Percentiles rank a stretch among this genome's conserved stretches.
phyloP scores from a whole-genome alignment of 2,888 invertebrate genomes.

The Nebria brevicollis region DNA sequence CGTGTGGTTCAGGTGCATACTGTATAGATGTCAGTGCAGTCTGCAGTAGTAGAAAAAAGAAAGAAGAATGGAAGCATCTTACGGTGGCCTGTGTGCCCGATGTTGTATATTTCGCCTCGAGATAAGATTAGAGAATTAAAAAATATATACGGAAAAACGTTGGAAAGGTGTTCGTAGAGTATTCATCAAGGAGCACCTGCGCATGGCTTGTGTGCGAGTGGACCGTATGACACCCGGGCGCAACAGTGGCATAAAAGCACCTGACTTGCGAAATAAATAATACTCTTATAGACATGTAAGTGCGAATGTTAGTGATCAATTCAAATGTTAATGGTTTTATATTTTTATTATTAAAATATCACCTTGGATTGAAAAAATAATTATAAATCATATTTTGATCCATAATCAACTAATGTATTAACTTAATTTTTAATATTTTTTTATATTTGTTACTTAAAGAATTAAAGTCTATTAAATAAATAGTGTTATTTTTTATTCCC shows the following conservation, averaged over 20 bases:
- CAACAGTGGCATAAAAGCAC: neutral
- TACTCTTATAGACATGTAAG: neutral
- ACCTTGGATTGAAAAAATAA: too few species aligned
- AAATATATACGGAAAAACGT: slow-evolving; percentile 1
- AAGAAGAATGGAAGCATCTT: slow-evolving; percentile 4
- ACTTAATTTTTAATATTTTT: too few species aligned
- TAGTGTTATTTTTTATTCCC: too few species aligned
- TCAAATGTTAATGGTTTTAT: too few species aligned
- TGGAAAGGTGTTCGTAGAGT: slow-evolving; percentile 12
- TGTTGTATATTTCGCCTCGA: neutral
- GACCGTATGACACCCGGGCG: neutral
- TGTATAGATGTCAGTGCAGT: slow-evolving; percentile 2
- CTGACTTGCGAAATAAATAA: neutral
- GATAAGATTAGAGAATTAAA: slow-evolving; percentile 19
- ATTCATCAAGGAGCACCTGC: slow-evolving; percentile 13
- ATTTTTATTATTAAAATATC: too few species aligned
- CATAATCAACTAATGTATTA: too few species aligned
- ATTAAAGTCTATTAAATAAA: too few species aligned
- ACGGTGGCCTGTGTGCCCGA: neutral
- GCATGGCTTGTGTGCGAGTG: neutral
- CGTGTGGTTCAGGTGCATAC: slow-evolving; percentile 11
- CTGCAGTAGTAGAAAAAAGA: slow-evolving; percentile 5
- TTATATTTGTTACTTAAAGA: too few species aligned
- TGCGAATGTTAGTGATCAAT: neutral
- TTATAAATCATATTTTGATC: too few species aligned